Base-by-base conservation (phyloP, 2,797 vertebrate genomes). In the Sandelia bainsii region DNA sequence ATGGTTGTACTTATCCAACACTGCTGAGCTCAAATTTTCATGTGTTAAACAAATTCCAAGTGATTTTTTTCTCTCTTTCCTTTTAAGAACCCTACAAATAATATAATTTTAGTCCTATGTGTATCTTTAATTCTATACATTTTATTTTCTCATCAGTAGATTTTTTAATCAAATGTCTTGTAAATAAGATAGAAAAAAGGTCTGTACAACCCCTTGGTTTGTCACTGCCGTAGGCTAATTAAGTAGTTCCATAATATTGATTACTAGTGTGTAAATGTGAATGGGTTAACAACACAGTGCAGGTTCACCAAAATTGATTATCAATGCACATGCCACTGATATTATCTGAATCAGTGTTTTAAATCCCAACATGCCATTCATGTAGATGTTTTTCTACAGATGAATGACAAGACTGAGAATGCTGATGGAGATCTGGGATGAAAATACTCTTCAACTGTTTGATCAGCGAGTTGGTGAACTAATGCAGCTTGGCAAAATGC, bases 291-390 rank as follows among this genome's bases (percentile, higher is more conserved):
- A 77, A 67, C 44, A 45, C 61, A 29, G 37, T 59, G 64, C 50
- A 72, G 74, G 75, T 87, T 89, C 82, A 89, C 89, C 85, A 62
- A 81, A 74, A 91, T 84, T 88, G 89, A 91, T 89, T 84, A 75
- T 48, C 86, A 67, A 77, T 90, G 46, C 45, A 19, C 0, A 4
- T 46, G 62, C 62, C 49, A 77, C 77, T 81, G 77, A 87, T 77
- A 80, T 75, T 48, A 85, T 83, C 60, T 32, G 48, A 53, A 77
- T 75, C 73, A 72, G 62, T 80, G 80, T 82, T 86, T 86, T 74
- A 69, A 82, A 81, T 72, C 57, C 37, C 11, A 6, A 64, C 66
- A 8, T 27, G 79, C 9, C 54, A 44, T 22, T 62, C 50, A 42
- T 60, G 64, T 48, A 12, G 29, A 62, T 62, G 60, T 32, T 62